Base-by-base conservation (phyloP, 2,797 vertebrate species). In the Channallabes apus region DNA sequence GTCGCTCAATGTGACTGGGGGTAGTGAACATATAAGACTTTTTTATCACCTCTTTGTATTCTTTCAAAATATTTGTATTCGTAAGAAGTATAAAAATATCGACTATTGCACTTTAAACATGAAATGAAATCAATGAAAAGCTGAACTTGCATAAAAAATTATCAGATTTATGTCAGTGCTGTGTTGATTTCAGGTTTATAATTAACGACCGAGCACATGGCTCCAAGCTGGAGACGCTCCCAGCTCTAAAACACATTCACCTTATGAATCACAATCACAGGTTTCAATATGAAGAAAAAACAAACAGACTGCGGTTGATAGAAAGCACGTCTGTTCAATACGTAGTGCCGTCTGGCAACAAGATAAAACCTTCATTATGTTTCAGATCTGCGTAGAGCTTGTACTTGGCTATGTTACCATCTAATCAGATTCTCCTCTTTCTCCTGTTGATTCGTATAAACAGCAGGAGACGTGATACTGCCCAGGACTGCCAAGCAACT, bases 211-310 rank as follows among this genome's bases (percentile, higher is more conserved):
- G 59, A 62, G 35, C 35, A 35, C 56, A 56, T 29, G 29, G 76
- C 24, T 29, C n/a, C 35, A 71, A 11, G 6, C 54, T 59, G 67
- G 81, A 69, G 24, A 72, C 20, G 11, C 64, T 81, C 80, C 62
- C 41, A 29, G 67, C 14, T 3, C 51, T 69, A 59, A 59, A 71
- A 71, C n/a, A 24, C 29, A 41, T 69, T 68, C 51, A 35, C 54
- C 4, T 58, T 72, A 71, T 71, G 80, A 82, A 72, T 82, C 67
- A 71, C 61, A 59, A 82, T 68, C 54, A 58, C 80, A 82, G 65
- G 54, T 58, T 71, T n/a, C 9, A 58, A 71, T 77, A 77, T 77
- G 18, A 8, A 29, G 1, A 24, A 46, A 46, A 69, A 68, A 59
- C 46, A 71, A 58, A 51, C 80, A 82, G 65, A 64, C 12, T 20